These are phyloP conservation scores for Pinctada fucata DNA, from an alignment of 2,888 invertebrate genomes.

Conservation along the genomic window DNA sequence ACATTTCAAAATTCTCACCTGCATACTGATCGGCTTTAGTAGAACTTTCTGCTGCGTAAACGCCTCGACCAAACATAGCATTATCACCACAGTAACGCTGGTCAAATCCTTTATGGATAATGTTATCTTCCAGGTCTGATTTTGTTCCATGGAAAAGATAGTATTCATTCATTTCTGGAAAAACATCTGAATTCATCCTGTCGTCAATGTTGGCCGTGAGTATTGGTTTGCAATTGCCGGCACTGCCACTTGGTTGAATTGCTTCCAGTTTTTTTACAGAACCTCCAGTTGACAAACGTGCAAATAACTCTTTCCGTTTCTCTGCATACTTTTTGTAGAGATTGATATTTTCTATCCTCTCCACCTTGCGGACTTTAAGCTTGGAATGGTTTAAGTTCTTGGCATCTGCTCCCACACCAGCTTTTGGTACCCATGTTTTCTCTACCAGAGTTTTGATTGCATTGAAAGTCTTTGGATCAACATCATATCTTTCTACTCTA, in stretches of 20 bases:
- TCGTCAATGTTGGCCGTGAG: conserved; percentile 17
- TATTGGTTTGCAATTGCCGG: conserved; percentile 2
- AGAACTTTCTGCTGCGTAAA: conserved; percentile 36
- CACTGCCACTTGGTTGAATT: neutral
- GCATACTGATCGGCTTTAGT: conserved; percentile 43
- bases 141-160: conserved; percentile 38
- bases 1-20: conserved; percentile 11
- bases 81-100: conserved; percentile 23
- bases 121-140: conserved; percentile 10
- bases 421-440: conserved; percentile 43
- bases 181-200: conserved; percentile 23
- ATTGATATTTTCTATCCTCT: conserved; percentile 60
- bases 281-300: conserved; percentile 27
- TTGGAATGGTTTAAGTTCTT: conserved; percentile 36
- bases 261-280: conserved; percentile 4
- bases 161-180: conserved; percentile 31
- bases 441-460: conserved; percentile 50
- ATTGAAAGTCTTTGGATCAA: conserved; percentile 36
- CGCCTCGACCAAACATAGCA: conserved; percentile 37
- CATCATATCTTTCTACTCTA: conserved; percentile 8
- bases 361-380: conserved; percentile 51
- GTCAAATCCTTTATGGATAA: conserved; percentile 28
- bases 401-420: conserved; percentile 62
- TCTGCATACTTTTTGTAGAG: conserved; percentile 51
- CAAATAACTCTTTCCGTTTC: conserved; percentile 44